Evolutionary conservation across 2,113 vertebrate species (phyloP).

Genomic region (Phasianus colchicus): DNA sequence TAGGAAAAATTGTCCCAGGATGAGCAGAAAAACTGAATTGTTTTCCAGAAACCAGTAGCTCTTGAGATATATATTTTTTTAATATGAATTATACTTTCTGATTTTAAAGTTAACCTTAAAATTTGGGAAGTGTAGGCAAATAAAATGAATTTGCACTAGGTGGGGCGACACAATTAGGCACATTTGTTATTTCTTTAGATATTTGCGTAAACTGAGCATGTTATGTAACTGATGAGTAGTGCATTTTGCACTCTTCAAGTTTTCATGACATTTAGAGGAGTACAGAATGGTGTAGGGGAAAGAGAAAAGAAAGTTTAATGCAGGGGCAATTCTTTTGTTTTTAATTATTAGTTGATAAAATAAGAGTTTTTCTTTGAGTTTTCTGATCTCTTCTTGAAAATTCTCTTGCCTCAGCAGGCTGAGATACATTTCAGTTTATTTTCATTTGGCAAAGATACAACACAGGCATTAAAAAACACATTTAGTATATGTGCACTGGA

Average conservation of each 20-base stretch:
- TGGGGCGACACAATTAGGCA: not conserved
- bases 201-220: not conserved
- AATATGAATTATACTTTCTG: not conserved
- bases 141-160: not conserved
- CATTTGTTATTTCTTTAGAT: not conserved
- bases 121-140: not conserved
- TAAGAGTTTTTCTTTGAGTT: not conserved
- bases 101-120: not conserved
- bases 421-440: not conserved
- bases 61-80: not conserved
- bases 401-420: not conserved
- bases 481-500: not conserved
- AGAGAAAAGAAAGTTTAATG: not conserved
- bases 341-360: not conserved
- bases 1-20: not conserved
- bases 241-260: not conserved
- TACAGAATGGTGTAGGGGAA: not conserved
- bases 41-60: not conserved
- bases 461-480: not conserved
- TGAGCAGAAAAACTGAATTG: not conserved
- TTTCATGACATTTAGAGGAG: not conserved
- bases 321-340: not conserved
- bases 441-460: conserved; percentile 5
- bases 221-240: not conserved
- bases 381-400: not conserved